phyloP scores from a whole-genome alignment of 2,113 vertebrate species.

The Tiliqua scincoides region DNA sequence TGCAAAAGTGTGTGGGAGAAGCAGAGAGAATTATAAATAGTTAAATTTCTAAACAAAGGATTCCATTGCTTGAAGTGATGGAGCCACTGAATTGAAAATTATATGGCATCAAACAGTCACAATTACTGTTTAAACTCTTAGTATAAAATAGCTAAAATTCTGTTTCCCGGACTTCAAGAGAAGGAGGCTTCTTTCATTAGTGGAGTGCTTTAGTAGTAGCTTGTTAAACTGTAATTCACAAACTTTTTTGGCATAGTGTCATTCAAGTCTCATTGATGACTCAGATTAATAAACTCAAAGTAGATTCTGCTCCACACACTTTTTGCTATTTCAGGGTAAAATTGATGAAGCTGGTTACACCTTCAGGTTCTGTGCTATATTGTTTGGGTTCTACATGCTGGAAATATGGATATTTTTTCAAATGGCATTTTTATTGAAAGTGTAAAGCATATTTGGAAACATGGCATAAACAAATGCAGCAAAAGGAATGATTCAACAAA shows the following conservation, averaged over 20 bases:
- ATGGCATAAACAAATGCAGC: neutral
- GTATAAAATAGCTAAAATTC: neutral
- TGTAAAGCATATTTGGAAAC: neutral
- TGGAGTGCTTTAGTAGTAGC: neutral
- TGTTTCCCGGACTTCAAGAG: neutral
- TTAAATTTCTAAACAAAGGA: neutral
- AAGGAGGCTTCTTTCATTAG: neutral
- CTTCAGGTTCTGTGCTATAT: neutral
- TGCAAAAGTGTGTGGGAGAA: neutral
- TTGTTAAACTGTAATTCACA: neutral
- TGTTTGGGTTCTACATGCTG: neutral
- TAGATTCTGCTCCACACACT: slow-evolving; percentile 14
- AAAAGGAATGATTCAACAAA: neutral
- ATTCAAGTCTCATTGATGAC: neutral
- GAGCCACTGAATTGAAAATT: neutral
- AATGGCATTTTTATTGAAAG: neutral
- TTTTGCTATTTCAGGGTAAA: neutral
- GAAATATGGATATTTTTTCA: neutral
- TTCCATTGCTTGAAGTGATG: slow-evolving; percentile 19
- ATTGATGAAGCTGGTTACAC: slow-evolving; percentile 36
- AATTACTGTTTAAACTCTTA: neutral
- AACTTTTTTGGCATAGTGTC: neutral
- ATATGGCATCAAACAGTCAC: neutral
- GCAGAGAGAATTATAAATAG: neutral
- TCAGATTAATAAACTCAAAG: neutral